Evolutionary conservation across 2,113 vertebrate species (phyloP).

Genomic region (Mustelus asterias): DNA sequence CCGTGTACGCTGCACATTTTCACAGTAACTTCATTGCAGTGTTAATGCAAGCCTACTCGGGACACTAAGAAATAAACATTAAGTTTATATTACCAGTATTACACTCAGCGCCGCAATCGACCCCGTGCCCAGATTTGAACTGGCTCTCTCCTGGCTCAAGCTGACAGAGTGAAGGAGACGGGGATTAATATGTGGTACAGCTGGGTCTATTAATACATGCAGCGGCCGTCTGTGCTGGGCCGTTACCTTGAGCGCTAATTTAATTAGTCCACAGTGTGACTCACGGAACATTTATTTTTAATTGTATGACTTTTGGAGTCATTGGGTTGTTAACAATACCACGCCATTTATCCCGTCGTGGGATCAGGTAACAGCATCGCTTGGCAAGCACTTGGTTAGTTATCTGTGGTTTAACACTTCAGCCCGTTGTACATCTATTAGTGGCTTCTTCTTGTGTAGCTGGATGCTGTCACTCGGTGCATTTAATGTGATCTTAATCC

Average conservation of each 20-base stretch:
- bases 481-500: neutral
- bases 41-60: too few relatives aligned
- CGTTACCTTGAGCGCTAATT: neutral
- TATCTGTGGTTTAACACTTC: neutral
- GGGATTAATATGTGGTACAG: neutral
- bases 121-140: neutral
- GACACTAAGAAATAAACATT: too few relatives aligned
- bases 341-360: neutral
- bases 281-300: neutral
- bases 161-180: too few relatives aligned
- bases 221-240: neutral
- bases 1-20: too few relatives aligned
- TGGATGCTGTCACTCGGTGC: neutral
- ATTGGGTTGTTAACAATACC: neutral
- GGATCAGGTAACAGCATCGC: neutral
- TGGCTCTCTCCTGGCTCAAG: neutral
- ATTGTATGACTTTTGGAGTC: neutral
- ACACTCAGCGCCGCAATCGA: neutral
- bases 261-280: neutral
- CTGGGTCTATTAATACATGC: neutral
- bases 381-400: neutral
- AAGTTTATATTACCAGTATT: too few relatives aligned
- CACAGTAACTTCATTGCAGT: too few relatives aligned
- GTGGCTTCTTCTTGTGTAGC: neutral
- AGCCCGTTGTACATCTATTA: neutral